Evolutionary conservation across 2,113 vertebrate genomes (phyloP), one percentile per base, ranked within the genome.

Genomic region (Urocitellus parryii): DNA sequence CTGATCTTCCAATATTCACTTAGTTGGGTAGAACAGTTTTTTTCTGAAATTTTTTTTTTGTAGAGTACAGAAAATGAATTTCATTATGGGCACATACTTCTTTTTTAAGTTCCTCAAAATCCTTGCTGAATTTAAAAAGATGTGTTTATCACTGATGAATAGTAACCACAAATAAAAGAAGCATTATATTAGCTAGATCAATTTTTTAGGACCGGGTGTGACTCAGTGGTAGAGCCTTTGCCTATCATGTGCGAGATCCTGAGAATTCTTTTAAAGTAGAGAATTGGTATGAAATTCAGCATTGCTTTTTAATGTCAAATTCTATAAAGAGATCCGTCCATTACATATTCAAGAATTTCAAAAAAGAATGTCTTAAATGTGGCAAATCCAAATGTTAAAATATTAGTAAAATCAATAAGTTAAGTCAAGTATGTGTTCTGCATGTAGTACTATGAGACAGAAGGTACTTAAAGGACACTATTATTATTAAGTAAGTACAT

Each of bases 101-200:
- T 79, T 77, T 88, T 74, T 63, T 39, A 83, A 56, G 8, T 86
- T 68, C 8, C 76, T 80, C 58, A 84, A 89, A 97, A 88, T 91
- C 2, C 8, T 89, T 34, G 53, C 34, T 93, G 65, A 39, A 67
- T 90, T 88, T n/a, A n/a, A 70, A 70, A 94, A 72, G 32, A 58
- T 80, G 4, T 73, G 0, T 89, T 90, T 96, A 61, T 2, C 8
- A 25, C 2, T 73, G 70, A 56, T 17, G 91, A 90, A 84, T 87
- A 91, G 39, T 85, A 86, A 56, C 27, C 51, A 29, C 32, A 93
- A 90, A 83, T 37, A 8, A 94, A 79, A 93, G 13, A 63, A 65
- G 16, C 76, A 58, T 87, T 91, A 56, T 2, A 53, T 95, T 88
- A 77, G 20, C 45, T 12, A 45, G 45, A 73, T 45, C 13, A 37